phyloP scores from a whole-genome alignment of 1,140 invertebrate genomes.

The Sitophilus oryzae region DNA sequence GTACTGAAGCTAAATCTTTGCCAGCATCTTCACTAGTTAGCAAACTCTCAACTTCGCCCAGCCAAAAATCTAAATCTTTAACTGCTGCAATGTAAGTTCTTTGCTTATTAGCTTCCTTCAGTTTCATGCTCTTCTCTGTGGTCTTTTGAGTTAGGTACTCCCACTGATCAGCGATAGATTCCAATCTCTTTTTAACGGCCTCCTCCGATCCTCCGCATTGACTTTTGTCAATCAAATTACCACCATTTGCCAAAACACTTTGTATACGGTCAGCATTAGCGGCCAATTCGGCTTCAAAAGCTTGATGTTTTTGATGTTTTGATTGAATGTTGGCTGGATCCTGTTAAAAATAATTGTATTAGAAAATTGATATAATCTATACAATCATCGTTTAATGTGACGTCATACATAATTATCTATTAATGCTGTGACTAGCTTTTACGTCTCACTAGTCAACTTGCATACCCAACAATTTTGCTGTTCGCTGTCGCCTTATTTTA shows the following conservation, averaged over 20 bases:
- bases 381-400: not conserved
- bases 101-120: conserved; percentile 99
- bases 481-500: too few relatives aligned
- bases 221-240: conserved; percentile 89
- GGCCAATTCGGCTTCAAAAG: conserved; percentile 97
- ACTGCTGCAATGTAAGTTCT: conserved; percentile 98
- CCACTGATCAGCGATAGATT: conserved; percentile 97
- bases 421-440: too few relatives aligned
- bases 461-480: too few relatives aligned
- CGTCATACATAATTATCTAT: too few relatives aligned
- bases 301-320: conserved; percentile 99
- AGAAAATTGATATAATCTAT: not conserved
- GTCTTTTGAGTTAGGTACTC: conserved; percentile 96
- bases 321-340: conserved; percentile 88
- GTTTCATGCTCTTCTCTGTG: conserved; percentile 93
- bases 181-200: conserved; percentile 82
- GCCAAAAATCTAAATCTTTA: conserved; percentile 99
- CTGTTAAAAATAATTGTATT: conserved; percentile 18
- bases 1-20: conserved; percentile 97
- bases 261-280: conserved; percentile 98
- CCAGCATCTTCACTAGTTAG: conserved; percentile 95
- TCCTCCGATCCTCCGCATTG: conserved; percentile 91
- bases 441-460: too few relatives aligned
- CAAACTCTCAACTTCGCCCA: conserved; percentile 96
- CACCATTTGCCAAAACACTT: conserved; percentile 90